These are phyloP conservation scores for Chiloscyllium plagiosum DNA, from an alignment of 2,113 vertebrate genomes.

Conservation along the genomic window DNA sequence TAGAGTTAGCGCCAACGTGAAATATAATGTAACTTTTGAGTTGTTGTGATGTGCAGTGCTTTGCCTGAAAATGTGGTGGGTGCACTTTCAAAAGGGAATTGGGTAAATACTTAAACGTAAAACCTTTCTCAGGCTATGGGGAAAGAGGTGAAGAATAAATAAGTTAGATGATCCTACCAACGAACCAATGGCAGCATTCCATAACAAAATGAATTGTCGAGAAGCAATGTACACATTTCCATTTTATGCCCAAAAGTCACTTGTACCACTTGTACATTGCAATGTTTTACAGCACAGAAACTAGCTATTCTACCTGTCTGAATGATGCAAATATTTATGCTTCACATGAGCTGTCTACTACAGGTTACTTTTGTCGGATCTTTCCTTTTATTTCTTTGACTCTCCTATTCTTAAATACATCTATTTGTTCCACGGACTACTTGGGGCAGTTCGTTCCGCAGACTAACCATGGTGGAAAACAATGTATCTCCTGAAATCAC, in stretches of 20 bases:
- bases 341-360: neutral
- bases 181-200: neutral
- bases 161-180: neutral
- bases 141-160: neutral
- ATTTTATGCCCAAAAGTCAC: neutral
- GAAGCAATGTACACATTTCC: too few species aligned
- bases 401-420: neutral
- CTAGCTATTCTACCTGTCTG: neutral
- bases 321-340: neutral
- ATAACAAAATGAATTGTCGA: neutral
- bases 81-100: neutral
- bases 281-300: neutral
- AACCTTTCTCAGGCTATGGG: neutral
- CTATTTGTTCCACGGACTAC: neutral
- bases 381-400: neutral
- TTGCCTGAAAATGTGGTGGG: neutral
- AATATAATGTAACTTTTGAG: neutral
- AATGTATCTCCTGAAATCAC: neutral
- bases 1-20: neutral
- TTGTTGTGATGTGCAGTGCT: neutral
- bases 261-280: neutral
- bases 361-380: neutral
- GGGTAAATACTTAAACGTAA: neutral
- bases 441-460: neutral
- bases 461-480: neutral